Evolutionary conservation across 2,888 invertebrate species (phyloP), one percentile per base, ranked within the genome.

Genomic region (Napeogenes inachia): DNA sequence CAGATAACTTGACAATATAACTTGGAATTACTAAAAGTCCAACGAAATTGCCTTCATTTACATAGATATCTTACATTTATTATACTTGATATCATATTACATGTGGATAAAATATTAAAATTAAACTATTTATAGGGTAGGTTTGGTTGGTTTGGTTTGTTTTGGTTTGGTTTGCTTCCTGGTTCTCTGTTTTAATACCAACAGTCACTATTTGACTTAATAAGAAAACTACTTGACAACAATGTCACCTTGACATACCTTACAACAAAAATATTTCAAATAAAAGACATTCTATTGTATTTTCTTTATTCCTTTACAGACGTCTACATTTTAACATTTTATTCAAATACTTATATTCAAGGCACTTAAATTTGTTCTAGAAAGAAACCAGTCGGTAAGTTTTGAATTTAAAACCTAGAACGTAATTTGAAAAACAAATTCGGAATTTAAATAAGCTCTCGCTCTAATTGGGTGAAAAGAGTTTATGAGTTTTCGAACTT

Each of bases 351-450:
- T 42, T 42, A 42, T 42, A 42, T 38, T 38, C 42, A 42, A 42
- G 10, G 30, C 47, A 61, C 56, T 63, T 13, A 35, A 54, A 30
- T 60, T 60, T n/a, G 33, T 58, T 53, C 38, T 10, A 50, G 33
- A 60, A 63, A 63, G 63, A 59, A 63, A 63, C 59, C 53, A 54
- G 53, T 54, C 55, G 56, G 53, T 60, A 57, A 60, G 63, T 63
- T 60, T 63, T 45, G 57, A 60, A 56, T 45, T 59, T 59, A 33
- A 60, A 53, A 56, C 57, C 56, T 50, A 50, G n/a, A 38, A 10
- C 50, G 38, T 60, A 53, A 60, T 60, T 63, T 63, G 45, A 50
- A 63, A 56, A 63, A 54, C 63, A 63, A 63, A 63, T 60, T 57
- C 47, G n/a, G 13, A 56, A 38, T 59, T 59, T 57, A 54, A 63